phyloP scores from a whole-genome alignment of 2,113 vertebrate genomes.

The Mastomys coucha region DNA sequence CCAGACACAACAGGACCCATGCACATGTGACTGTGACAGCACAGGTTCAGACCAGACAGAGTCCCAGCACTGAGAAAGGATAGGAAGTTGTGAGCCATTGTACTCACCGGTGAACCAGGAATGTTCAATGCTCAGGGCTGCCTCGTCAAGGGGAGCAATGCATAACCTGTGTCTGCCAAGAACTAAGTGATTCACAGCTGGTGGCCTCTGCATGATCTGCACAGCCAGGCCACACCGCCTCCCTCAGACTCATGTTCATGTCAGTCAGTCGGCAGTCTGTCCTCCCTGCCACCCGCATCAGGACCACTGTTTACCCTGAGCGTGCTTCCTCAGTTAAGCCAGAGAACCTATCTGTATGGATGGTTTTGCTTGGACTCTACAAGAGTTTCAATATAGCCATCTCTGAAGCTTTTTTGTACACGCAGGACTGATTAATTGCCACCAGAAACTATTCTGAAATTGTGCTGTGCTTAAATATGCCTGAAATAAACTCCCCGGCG shows the following conservation, averaged over 20 bases:
- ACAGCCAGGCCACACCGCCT: not conserved
- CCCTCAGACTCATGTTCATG: not conserved
- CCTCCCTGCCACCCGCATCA: not conserved
- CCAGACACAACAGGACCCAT: not conserved
- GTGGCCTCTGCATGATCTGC: not conserved
- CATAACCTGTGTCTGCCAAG: not conserved
- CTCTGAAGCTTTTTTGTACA: not conserved
- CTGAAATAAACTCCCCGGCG: not conserved
- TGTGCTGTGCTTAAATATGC: not conserved
- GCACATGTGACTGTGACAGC: not conserved
- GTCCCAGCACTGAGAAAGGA: not conserved
- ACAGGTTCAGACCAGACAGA: not conserved
- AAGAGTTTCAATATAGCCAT: not conserved
- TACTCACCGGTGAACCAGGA: not conserved
- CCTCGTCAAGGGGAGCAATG: not conserved
- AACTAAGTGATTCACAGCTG: not conserved
- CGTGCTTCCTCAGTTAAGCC: not conserved
- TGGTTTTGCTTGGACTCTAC: not conserved
- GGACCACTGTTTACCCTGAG: not conserved
- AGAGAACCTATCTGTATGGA: not conserved
- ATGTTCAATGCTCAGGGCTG: not conserved
- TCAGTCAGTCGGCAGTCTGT: not conserved
- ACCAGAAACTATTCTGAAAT: not conserved
- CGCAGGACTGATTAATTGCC: not conserved
- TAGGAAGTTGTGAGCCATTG: too few relatives aligned